Conservation (phyloP, 1,140 invertebrate species). For the Brachystomella parvula region DNA sequence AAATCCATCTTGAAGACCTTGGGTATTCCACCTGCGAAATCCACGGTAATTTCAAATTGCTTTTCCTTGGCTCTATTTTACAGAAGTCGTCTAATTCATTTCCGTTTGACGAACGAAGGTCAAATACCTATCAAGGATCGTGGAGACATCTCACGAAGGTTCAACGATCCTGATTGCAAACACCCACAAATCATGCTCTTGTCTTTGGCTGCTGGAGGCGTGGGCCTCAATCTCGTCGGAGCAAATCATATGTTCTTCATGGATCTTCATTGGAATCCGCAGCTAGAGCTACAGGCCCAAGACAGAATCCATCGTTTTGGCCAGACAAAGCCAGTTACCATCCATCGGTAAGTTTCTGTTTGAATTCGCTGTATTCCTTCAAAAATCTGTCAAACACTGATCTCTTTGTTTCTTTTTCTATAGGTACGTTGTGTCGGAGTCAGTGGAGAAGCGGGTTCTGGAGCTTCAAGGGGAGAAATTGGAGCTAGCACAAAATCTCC, state of each 20-base stretch:
- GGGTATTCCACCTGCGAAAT: conserved; percentile 54
- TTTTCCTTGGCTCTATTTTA: too few relatives aligned
- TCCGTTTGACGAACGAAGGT: too few relatives aligned
- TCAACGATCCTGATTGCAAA: conserved; percentile 26
- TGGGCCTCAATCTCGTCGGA: conserved; percentile 80
- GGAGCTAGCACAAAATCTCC: conserved; percentile 63
- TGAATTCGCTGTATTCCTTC: neutral
- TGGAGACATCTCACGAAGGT: conserved; percentile 7
- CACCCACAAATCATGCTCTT: conserved; percentile 60
- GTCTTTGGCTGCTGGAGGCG: conserved; percentile 79
- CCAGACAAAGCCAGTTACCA: conserved; percentile 68
- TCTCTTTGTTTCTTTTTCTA: conserved; percentile 35
- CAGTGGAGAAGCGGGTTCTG: conserved; percentile 76
- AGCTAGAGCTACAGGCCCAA: conserved; percentile 81
- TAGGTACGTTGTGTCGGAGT: conserved; percentile 71
- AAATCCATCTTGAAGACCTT: conserved; percentile 49
- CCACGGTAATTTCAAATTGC: too few relatives aligned
- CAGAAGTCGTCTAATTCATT: too few relatives aligned
- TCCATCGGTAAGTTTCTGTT: conserved; percentile 61
- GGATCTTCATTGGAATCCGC: conserved; percentile 92
- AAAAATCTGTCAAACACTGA: neutral
- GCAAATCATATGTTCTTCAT: conserved; percentile 81
- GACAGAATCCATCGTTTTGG: conserved; percentile 85
- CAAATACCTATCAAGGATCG: conserved; percentile 23
- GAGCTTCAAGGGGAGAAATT: conserved; percentile 70